Conservation (phyloP, 2,113 vertebrate genomes). For the Dromaius novaehollandiae region DNA sequence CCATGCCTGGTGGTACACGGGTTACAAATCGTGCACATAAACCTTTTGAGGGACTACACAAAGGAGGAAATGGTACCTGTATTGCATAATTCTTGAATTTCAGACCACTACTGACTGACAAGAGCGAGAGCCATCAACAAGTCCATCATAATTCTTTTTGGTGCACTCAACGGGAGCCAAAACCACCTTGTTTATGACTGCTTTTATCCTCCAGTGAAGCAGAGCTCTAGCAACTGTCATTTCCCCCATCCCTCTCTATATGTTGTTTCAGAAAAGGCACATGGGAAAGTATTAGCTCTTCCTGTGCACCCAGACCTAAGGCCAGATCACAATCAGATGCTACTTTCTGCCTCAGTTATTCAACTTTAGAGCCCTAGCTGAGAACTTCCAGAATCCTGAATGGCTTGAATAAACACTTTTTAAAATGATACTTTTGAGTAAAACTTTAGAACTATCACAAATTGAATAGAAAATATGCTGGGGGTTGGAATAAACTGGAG, state of each 20-base stretch:
- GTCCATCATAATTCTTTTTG: background rate
- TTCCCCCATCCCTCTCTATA: background rate
- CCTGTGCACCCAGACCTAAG: background rate
- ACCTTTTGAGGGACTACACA: background rate
- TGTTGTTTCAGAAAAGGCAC: background rate
- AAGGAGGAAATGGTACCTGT: fast-evolving
- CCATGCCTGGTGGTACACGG: too few species aligned
- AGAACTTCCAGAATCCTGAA: background rate
- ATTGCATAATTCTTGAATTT: background rate
- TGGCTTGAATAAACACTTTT: background rate
- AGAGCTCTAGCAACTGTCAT: background rate
- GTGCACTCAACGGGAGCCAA: fast-evolving
- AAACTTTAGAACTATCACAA: background rate
- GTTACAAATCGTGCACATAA: fast-evolving
- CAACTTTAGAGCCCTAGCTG: background rate
- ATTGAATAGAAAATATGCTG: background rate
- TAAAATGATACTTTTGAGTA: background rate
- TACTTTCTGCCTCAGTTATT: background rate
- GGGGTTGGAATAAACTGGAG: background rate
- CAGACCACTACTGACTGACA: fast-evolving
- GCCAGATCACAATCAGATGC: background rate
- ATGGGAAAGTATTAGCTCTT: background rate
- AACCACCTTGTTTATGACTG: fast-evolving
- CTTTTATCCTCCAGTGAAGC: background rate
- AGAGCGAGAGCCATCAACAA: fast-evolving